Percentiles rank a stretch among this genome's conserved stretches.
Conservation (phyloP, 2,888 invertebrate species). For the Bhutanitis thaidina region DNA sequence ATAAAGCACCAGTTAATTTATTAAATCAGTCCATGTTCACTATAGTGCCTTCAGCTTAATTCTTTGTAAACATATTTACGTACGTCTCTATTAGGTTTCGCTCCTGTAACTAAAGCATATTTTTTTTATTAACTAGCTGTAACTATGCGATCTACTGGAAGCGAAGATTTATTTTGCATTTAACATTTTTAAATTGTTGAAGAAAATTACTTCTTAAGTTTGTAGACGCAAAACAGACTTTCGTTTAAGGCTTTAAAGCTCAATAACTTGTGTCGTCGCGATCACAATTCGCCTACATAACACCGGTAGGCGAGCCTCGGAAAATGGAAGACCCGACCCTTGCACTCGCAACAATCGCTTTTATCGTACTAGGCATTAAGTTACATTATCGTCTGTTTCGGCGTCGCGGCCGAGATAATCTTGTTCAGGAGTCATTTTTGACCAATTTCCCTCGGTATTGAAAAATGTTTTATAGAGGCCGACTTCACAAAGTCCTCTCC, state of each 20-base stretch:
- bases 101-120: too few relatives aligned
- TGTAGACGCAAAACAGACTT: slow-evolving; percentile 16
- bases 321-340: slow-evolving; percentile 35
- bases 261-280: slow-evolving; percentile 20
- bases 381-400: slow-evolving; percentile 30
- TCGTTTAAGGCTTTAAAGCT: slow-evolving; percentile 20
- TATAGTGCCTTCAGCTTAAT: too few relatives aligned
- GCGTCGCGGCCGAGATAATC: slow-evolving; percentile 47
- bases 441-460: slow-evolving; percentile 66
- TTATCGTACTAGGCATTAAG: slow-evolving; percentile 30
- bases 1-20: too few relatives aligned
- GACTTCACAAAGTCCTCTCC: slow-evolving; percentile 43
- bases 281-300: slow-evolving; percentile 35
- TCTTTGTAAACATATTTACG: too few relatives aligned
- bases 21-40: too few relatives aligned
- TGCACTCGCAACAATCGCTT: slow-evolving; percentile 41
- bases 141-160: background rate
- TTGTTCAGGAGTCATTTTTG: slow-evolving; percentile 64
- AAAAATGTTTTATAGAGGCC: slow-evolving; percentile 59
- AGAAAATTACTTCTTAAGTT: slow-evolving; percentile 11
- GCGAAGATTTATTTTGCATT: slow-evolving; percentile 8
- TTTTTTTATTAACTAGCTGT: too few relatives aligned
- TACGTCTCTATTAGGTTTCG: too few relatives aligned
- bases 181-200: slow-evolving; percentile 7
- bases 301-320: slow-evolving; percentile 42